A percentile compares a stretch with the other conserved stretches of the same genome.
phyloP scores from a whole-genome alignment of 2,113 vertebrate species.

The Oncorhynchus keta region DNA sequence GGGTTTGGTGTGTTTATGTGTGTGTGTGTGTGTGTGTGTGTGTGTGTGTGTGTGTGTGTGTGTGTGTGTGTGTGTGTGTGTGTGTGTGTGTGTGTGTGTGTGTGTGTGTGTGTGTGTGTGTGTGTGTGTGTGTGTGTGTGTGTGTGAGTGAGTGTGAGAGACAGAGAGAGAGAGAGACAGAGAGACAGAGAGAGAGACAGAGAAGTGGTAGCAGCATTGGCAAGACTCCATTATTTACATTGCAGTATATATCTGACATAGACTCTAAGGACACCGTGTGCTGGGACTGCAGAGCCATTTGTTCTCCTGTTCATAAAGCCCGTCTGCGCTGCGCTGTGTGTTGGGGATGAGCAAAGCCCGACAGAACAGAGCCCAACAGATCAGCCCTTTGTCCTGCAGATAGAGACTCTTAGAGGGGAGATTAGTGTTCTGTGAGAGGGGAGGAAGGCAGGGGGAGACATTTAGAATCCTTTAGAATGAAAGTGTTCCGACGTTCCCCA shows the following conservation, averaged over 20 bases:
- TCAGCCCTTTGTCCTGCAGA: conserved; percentile 9
- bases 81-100: background rate
- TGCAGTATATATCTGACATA: conserved; percentile 36
- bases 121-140: background rate
- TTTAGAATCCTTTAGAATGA: too few relatives aligned
- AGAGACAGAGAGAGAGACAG: background rate
- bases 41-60: conserved; percentile 11
- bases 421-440: background rate
- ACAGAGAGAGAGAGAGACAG: too few relatives aligned
- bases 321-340: background rate
- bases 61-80: conserved; percentile 1
- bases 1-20: background rate
- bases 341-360: background rate
- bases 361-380: background rate
- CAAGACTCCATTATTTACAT: conserved; percentile 36
- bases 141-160: background rate
- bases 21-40: conserved; percentile 9
- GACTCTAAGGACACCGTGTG: conserved; percentile 15
- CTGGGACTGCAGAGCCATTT: conserved; percentile 9
- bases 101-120: background rate
- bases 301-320: background rate
- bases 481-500: too few relatives aligned
- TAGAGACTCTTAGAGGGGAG: background rate
- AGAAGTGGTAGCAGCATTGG: conserved; percentile 10
- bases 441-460: background rate